Base-by-base conservation (phyloP, 2,113 vertebrate species). In the Aleadryas rufinucha region DNA sequence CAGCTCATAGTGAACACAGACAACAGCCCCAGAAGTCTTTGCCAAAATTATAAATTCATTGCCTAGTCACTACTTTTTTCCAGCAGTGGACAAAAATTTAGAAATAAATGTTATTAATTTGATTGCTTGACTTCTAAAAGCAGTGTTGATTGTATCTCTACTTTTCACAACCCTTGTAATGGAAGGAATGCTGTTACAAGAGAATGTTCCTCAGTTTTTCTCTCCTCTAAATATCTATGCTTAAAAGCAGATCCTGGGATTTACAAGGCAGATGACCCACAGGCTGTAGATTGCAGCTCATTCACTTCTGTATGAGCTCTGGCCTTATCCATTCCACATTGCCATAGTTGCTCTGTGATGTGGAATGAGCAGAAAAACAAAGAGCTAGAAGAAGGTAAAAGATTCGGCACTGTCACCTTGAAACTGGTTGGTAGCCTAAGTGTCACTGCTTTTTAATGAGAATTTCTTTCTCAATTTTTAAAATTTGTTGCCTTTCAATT, bases 301-400 rank as follows among this genome's bases (percentile, higher is more conserved):
- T 81, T 81, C 52, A 75, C 31, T 79, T 70, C 31, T 82, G 1
- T 42, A 53, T 79, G 44, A 86, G 61, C n/a, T 90, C 75, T 72
- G 78, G 45, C 47, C 24, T 78, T 74, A 69, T 13, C 28, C 65
- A 27, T 75, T 95, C 64, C 87, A 31, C 30, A 79, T 44, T 53
- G 57, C 37, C 45, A 30, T 72, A 82, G 42, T 37, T 91, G 84
- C 12, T 74, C 79, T 85, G 47, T 1, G 72, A 66, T 61, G 66
- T 91, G 69, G 76, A 95, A 86, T 61, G 53, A 87, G 84, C 31
- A 92, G 78, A 76, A 95, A 60, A 84, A 87, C 74, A 94, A 94
- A 76, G 87, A 88, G 30, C 33, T 81, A 49, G 76, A 89, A 90
- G 44, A 93, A 89, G 70, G 75, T 79, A 75, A 90, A 95, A 76